Conservation (phyloP, 2,797 vertebrate genomes). For the Coccyzus lansbergi region DNA sequence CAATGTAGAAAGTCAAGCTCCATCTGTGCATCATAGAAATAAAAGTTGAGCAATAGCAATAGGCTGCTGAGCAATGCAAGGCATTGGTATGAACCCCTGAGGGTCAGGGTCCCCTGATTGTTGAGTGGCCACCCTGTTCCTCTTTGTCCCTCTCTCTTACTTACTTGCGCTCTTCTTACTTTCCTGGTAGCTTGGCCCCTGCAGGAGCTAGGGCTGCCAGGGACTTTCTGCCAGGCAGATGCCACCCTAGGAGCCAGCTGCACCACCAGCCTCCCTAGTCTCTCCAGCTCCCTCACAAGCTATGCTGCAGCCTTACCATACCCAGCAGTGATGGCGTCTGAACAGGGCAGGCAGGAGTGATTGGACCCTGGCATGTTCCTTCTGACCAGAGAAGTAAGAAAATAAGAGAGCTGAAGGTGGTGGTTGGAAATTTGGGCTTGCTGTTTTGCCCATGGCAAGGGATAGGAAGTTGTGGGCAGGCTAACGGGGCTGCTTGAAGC, state of each 20-base stretch:
- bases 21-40: not conserved
- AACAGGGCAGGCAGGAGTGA: not conserved
- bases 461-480: not conserved
- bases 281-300: not conserved
- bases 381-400: not conserved
- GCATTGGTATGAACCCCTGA: not conserved
- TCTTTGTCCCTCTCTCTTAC: not conserved
- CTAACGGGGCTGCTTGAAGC: not conserved
- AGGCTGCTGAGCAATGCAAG: not conserved
- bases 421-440: not conserved
- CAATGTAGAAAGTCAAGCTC: not conserved
- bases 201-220: not conserved
- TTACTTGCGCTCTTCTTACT: not conserved
- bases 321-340: not conserved
- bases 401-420: not conserved
- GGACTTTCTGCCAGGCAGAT: not conserved
- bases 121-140: not conserved
- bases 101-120: not conserved
- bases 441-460: not conserved
- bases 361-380: not conserved
- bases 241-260: not conserved
- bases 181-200: not conserved
- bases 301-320: not conserved
- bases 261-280: not conserved
- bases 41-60: not conserved